These are phyloP conservation scores for Halcyon leucocephala DNA, from an alignment of 2,797 vertebrate species.

Conservation along the genomic window DNA sequence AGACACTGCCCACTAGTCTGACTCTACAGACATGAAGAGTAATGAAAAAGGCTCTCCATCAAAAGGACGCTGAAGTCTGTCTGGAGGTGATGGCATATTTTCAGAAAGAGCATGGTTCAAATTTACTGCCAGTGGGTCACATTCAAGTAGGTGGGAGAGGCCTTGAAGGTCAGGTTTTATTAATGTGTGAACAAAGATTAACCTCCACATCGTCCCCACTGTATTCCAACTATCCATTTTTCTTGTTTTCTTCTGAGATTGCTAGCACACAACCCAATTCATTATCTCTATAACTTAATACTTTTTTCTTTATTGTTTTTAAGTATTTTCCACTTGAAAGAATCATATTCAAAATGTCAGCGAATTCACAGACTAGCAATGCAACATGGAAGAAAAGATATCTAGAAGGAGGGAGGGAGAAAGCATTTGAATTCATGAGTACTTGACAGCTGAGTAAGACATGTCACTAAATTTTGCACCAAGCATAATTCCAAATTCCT, in stretches of 20 bases:
- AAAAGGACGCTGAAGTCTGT: background rate
- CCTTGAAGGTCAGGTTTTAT: background rate
- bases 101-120: background rate
- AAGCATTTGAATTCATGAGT: background rate
- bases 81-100: background rate
- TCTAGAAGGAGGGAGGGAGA: background rate
- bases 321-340: background rate
- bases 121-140: background rate
- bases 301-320: background rate
- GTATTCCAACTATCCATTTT: background rate
- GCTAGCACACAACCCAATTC: background rate
- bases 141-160: background rate
- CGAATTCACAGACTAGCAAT: background rate
- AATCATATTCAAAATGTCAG: background rate
- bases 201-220: background rate
- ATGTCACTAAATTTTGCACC: background rate
- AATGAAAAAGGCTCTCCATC: background rate
- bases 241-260: background rate
- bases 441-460: background rate
- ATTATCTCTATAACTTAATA: background rate
- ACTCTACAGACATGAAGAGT: background rate
- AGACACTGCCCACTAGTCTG: background rate
- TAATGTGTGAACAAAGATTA: background rate
- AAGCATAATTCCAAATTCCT: background rate
- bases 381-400: background rate